Base-by-base conservation (phyloP, 2,113 vertebrate species). In the Hymenochirus boettgeri region DNA sequence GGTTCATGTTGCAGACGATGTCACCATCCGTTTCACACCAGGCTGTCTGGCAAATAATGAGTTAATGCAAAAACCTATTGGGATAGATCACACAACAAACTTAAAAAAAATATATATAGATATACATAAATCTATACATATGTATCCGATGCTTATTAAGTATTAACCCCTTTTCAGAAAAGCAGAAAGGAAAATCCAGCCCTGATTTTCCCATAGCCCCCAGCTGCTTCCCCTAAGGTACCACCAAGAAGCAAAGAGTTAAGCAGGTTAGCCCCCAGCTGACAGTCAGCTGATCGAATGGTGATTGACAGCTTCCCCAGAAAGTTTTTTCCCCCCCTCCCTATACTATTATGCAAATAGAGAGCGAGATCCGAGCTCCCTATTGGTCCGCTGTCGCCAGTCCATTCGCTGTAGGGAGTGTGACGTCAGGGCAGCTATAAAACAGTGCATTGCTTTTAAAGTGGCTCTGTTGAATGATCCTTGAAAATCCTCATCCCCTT, bases 391-490 rank as follows among this genome's bases (percentile, higher is more conserved):
- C 33, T 69, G 76, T 82, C 85, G 82, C 81, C 76, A 82, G 88
- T 86, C 91, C 79, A 90, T 92, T 91, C 88, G 85, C 88, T 82
- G 81, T 84, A 85, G 77, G 75, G 75, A 76, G 42, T 57, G 80
- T 91, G 93, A 96, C 94, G 94, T 97, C 94, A 96, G 80, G 77
- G 81, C 80, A 39, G 85, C 92, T 94, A 92, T 98, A 96, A 96
- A 96, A 93, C 87, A 92, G 89, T 77, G 93, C 90, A 90, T 87
- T 87, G 92, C 93, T 92, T 92, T 96, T 92, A 94, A 96, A 95
- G 92, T 92, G n/a, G 90, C 90, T 91, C 91, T 89, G 89, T 86
- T 84, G 89, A 90, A 89, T 89, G 92, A 93, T 89, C 84, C 89
- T 89, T 89, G 85, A 90, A 92, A 93, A 80, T 84, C 84, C 79